Base-by-base conservation (phyloP, 2,113 vertebrate species). In the Aspiorhynchus laticeps region DNA sequence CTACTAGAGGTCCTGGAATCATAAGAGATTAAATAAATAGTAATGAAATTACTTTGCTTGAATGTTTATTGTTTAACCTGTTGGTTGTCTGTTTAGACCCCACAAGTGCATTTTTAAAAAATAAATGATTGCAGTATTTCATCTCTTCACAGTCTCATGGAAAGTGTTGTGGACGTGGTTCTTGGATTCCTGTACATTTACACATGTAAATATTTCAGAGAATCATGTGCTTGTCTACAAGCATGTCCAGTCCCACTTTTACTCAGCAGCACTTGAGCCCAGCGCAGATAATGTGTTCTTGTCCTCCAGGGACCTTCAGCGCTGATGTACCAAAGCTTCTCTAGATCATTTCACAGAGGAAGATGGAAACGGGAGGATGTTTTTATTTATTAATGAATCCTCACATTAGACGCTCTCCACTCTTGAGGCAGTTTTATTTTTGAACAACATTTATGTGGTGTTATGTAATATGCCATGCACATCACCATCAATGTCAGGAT, bases 321-420 rank as follows among this genome's bases (percentile, higher is more conserved):
- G 77, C 80, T 82, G 79, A 81, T 87, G 80, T 59, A 86, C 86
- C 89, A 90, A 89, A 90, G 85, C 88, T 51, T 86, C 48, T 92
- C 90, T 91, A 90, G 89, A 90, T 26, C 83, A 74, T 80, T 87
- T 90, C 84, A 83, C 71, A 80, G 84, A 77, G 10, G 12, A 8
- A 38, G 82, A 89, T 84, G 84, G 84, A 91, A 89, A 93, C 73
- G 87, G 90, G 87, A 87, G 88, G 88, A 74, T 71, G 43, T 87
- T 88, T 90, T 93, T 90, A 90, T 91, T 92, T 94, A 93, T 94
- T 94, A 81, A 93, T 92, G 89, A 88, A 73, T 9, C 85, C 87
- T 91, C 91, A 88, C 90, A 89, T 93, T 93, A 89, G 87, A 91
- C 71, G 41, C 78, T 51, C 80, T 31, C 14, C 4, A 12, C 33